Percentiles rank a stretch among this genome's conserved stretches.
These are phyloP conservation scores for Corvus cornix DNA, from an alignment of 2,113 vertebrate genomes.

Conservation along the genomic window DNA sequence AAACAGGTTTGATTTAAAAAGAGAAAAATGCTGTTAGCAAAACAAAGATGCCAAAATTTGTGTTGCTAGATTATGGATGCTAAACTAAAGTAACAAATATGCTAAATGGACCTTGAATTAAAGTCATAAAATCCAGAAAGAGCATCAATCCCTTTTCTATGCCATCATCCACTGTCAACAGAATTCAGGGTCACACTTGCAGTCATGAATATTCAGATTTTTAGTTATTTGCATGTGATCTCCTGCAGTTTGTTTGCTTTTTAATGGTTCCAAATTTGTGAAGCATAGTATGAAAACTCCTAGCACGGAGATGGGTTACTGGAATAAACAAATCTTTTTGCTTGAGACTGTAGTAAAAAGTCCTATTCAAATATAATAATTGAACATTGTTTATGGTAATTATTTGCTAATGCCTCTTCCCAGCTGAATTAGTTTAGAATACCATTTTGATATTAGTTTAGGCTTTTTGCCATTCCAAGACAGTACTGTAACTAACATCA, in stretches of 20 bases:
- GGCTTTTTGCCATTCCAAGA: conserved; percentile 21
- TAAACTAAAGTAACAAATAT: neutral
- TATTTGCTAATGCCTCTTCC: conserved; percentile 5
- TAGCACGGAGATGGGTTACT: neutral
- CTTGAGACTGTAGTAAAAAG: neutral
- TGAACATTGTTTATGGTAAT: neutral
- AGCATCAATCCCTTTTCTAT: neutral
- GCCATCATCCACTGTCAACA: neutral
- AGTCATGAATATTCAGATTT: neutral
- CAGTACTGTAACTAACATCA: neutral
- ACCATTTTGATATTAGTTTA: neutral
- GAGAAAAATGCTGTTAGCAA: neutral
- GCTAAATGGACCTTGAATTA: neutral
- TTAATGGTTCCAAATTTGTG: neutral
- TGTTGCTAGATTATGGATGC: neutral
- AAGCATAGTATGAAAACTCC: neutral
- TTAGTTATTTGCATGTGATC: neutral
- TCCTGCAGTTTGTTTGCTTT: neutral
- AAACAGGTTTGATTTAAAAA: neutral
- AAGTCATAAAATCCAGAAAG: neutral
- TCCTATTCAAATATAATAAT: conserved; percentile 19
- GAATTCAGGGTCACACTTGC: neutral
- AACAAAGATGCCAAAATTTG: neutral
- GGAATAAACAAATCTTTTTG: conserved; percentile 24
- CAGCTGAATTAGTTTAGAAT: neutral